phyloP scores from a whole-genome alignment of 1,140 invertebrate species.

The Drosophila hydei region DNA sequence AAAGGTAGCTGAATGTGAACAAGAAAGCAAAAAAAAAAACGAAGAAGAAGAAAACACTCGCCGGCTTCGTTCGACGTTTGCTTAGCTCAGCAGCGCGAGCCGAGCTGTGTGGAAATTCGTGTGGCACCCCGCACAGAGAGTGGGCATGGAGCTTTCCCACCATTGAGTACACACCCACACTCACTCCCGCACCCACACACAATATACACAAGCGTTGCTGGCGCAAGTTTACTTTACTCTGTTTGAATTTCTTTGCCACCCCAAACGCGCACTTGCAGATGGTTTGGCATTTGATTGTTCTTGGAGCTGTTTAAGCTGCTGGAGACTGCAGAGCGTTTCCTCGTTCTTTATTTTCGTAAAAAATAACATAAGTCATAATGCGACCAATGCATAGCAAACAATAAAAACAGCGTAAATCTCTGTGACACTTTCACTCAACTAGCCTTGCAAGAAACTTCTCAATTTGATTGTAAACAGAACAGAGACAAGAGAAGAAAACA shows the following conservation, averaged over 20 bases:
- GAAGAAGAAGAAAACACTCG: conserved; percentile 22
- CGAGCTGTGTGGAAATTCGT: not conserved
- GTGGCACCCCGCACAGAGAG: not conserved
- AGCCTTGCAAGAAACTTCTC: too few relatives aligned
- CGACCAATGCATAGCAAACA: not conserved
- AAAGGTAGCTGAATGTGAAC: conserved; percentile 54
- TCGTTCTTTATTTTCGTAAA: not conserved
- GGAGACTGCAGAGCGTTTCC: too few relatives aligned
- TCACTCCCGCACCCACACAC: not conserved
- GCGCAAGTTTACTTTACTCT: conserved; percentile 46
- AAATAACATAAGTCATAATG: conserved; percentile 1
- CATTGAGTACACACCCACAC: conserved; percentile 19
- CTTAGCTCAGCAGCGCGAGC: conserved; percentile 41
- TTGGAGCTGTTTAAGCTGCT: conserved; percentile 1
- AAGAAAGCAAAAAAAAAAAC: conserved; percentile 21
- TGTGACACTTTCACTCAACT: too few relatives aligned
- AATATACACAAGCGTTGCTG: conserved; percentile 3
- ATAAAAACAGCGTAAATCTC: not conserved
- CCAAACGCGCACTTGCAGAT: conserved; percentile 2
- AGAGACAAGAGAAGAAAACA: too few relatives aligned
- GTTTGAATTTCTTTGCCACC: conserved; percentile 42
- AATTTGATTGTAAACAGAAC: too few relatives aligned
- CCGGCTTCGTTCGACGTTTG: conserved; percentile 38
- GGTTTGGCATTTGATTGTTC: conserved; percentile 36
- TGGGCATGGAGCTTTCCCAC: conserved; percentile 16